Evolutionary conservation across 2,797 vertebrate genomes (phyloP), one percentile per base, ranked within the genome.

Genomic region (Clarias platycephalus): DNA sequence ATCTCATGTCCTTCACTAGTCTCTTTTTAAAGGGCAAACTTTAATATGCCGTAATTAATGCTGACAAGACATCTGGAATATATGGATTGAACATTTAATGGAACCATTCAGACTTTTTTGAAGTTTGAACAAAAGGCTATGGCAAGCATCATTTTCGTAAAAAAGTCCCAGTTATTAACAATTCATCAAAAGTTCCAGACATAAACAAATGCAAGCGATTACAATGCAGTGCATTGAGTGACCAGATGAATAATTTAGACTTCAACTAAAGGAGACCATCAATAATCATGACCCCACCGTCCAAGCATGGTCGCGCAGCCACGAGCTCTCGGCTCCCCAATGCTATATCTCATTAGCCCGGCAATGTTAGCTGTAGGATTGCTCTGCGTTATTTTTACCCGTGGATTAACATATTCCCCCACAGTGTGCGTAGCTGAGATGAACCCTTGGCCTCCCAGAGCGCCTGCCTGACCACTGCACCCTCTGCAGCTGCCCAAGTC

Each of bases 401-500:
- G 66, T 53, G 82, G 58, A 81, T 86, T 86, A 87, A 70, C 86
- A 85, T 81, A 86, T 89, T 88, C 89, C 85, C 80, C 81, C 78
- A 77, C 80, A 66, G 80, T 84, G 82, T 72, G 82, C 70, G 79
- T 67, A 82, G 87, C 49, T 37, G 68, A 62, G 67, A 26, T 62
- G 83, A 86, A 85, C 89, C 85, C 86, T 86, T 90, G 89, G 84
- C 90, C 90, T 89, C 87, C 87, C 87, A 79, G 75, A 85, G 85
- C 68, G 72, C 82, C 80, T 66, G 82, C 87, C 81, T 85, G 87
- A 89, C 86, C 89, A 87, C 81, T 86, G 85, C 83, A 82, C 83
- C 91, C 95, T 92, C 92, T 94, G 92, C 93, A 94, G 95, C 86
- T 88, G 86, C 86, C 83, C 60, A 76, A 83, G 77, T 87, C 77